Percentiles rank a stretch among this genome's conserved stretches.
Conservation (phyloP, 2,797 vertebrate species). For the Momotus momota region DNA sequence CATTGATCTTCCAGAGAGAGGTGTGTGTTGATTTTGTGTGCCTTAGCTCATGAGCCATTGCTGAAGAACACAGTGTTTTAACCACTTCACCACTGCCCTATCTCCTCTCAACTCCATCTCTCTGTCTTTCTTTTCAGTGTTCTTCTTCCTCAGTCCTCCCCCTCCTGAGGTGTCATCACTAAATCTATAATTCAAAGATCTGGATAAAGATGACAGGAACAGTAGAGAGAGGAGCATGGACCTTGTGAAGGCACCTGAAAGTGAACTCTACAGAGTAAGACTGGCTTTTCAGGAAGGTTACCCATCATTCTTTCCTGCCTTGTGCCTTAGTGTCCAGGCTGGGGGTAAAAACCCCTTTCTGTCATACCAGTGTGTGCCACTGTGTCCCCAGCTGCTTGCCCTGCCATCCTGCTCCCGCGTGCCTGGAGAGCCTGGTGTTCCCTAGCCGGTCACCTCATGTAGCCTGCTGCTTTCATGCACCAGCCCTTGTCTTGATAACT, state of each 20-base stretch:
- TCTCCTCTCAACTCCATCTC: not conserved
- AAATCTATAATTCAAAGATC: not conserved
- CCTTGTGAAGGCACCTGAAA: not conserved
- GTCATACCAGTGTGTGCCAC: not conserved
- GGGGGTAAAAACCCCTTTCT: not conserved
- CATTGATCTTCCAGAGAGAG: not conserved
- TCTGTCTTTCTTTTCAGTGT: not conserved
- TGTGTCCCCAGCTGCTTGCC: not conserved
- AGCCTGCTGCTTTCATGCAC: not conserved
- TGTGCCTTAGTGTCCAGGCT: not conserved
- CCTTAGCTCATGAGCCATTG: not conserved
- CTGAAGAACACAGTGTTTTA: not conserved
- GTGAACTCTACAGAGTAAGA: not conserved
- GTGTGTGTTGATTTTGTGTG: not conserved
- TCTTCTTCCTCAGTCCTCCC: not conserved
- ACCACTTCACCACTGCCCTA: not conserved
- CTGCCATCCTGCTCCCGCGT: fast-evolving
- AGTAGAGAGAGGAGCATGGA: not conserved
- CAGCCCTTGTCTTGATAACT: not conserved
- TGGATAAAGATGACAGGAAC: not conserved
- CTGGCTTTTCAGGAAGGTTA: not conserved
- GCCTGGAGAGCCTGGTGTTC: not conserved
- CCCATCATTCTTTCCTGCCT: not conserved
- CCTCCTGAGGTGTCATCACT: not conserved
- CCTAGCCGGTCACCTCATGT: not conserved